Evolutionary conservation across 1,140 invertebrate genomes (phyloP), one percentile per base, ranked within the genome.

Genomic region (Papilio aristodemus): DNA sequence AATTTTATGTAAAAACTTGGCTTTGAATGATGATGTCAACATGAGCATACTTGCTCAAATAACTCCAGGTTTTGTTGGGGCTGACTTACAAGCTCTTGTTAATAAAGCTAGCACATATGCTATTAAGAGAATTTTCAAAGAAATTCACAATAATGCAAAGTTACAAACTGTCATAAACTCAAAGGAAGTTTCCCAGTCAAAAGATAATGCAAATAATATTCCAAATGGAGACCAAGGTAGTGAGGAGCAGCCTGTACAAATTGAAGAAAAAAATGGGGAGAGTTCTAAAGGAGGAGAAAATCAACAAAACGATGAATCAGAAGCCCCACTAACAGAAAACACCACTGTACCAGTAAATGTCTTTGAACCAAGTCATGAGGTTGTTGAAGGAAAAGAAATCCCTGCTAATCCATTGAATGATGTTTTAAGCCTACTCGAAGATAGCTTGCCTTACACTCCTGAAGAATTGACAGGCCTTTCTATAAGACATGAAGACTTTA

Each of bases 51-150:
- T 99, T 57, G 97, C 97, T 27, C 94, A 95, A 76, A 91, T 95
- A 22, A 99, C 97, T 37, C 98, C 98, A 8, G 98, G 98, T n/a
- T 99, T 96, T 93, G 98, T 99, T 38, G 98, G 98, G 19, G 98
- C 97, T 10, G 99, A 99, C 94, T 92, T 99, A 25, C 94, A 95
- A 79, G 95, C 97, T 0, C 91, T 99, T 37, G 94, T 96, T 1
- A 94, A 95, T 73, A 96, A 98, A 91, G 97, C 98, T 32, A 96
- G 96, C 6, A 95, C 97, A 84, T 93, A 94, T 74, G 97, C 98
- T 25, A 95, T 98, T 0, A 96, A 97, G 75, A 85, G 86, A 73
- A 88, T 90, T 62, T 92, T 91, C 80, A 70, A 74, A 70, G 80
- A 86, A 69, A 82, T 92, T 13, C 72, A 79, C 36, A 64, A 67